Evolutionary conservation across 2,113 vertebrate species (phyloP), one percentile per base, ranked within the genome.

Genomic region (Dolichotis patagonum): DNA sequence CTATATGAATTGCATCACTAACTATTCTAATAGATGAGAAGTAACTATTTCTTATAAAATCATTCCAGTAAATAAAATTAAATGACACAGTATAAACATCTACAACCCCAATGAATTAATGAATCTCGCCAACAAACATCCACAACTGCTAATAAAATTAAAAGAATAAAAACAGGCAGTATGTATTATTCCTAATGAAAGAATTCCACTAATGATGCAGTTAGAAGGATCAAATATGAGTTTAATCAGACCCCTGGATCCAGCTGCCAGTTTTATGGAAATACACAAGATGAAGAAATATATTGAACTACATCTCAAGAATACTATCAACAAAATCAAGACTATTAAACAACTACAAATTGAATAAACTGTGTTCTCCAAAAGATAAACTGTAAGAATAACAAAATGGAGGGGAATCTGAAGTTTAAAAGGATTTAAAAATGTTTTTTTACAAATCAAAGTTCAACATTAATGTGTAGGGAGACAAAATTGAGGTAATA

Each of bases 1-100:
- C 52, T n/a, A 52, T n/a, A 63, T 78, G 32, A 80, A 63, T 58
- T 90, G 32, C 19, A n/a, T 24, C 14, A 62, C 4, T 46, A 46
- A 46, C 43, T 80, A 38, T 38, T 32, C 32, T 49, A 49, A 80
- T 41, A 60, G 69, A 71, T n/a, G 30, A 49, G 22, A 22, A 38
- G 12, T 41, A 32, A 17, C 30, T 43, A 52, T 62, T 32, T 71
- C 71, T 56, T 56, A 78, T 80, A 71, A 38, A 38, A 69, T 69
- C 88, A 94, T 88, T 78, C 20, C 58, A 69, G 43, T 38, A 91
- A 91, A 49, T 91, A 83, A 91, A 88, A 94, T 63, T 43, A 88
- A 77, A 30, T 80, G 7, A 46, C 22, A 81, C 30, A 71, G 14
- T 78, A 7, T 60, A 26, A 91, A 16, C 22, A 87, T 82, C 63